Percentiles rank a stretch among this genome's conserved stretches.
Conservation (phyloP, 2,888 invertebrate species). For the Ypsolopha sequella region DNA sequence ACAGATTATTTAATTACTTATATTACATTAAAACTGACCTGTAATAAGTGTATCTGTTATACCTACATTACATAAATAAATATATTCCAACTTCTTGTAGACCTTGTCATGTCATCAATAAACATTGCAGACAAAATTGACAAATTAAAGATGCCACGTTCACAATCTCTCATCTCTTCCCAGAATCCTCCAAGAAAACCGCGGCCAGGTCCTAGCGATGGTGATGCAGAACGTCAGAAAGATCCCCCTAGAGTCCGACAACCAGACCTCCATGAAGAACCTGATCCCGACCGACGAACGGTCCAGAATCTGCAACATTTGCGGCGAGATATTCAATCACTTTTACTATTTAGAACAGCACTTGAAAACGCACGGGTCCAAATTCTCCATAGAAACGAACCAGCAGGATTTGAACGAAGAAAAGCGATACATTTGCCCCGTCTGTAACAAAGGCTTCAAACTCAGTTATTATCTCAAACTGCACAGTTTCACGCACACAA, state of each 20-base stretch:
- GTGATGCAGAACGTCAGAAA: constrained; percentile 54
- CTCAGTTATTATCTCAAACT: constrained; percentile 53
- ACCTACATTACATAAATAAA: too few species aligned
- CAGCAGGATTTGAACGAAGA: constrained; percentile 13
- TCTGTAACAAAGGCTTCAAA: constrained; percentile 54
- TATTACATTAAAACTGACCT: too few species aligned
- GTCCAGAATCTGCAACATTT: constrained; percentile 54
- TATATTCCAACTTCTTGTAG: too few species aligned
- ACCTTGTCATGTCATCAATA: too few species aligned
- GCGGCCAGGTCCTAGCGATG: constrained; percentile 53
- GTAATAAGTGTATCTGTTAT: too few species aligned
- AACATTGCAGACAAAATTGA: not conserved
- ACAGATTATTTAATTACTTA: too few species aligned
- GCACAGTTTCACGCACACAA: constrained; percentile 55
- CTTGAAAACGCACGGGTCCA: constrained; percentile 48
- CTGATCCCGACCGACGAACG: constrained; percentile 36
- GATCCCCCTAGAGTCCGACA: constrained; percentile 27
- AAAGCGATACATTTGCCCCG: constrained; percentile 35
- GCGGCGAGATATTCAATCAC: constrained; percentile 54
- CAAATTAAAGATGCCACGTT: not conserved
- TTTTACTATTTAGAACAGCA: constrained; percentile 59
- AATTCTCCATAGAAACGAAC: constrained; percentile 31
- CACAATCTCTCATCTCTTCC: not conserved
- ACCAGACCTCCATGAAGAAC: constrained; percentile 11
- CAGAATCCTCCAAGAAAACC: constrained; percentile 52